Conservation (phyloP, 1,140 invertebrate species). For the Babylonia areolata region DNA sequence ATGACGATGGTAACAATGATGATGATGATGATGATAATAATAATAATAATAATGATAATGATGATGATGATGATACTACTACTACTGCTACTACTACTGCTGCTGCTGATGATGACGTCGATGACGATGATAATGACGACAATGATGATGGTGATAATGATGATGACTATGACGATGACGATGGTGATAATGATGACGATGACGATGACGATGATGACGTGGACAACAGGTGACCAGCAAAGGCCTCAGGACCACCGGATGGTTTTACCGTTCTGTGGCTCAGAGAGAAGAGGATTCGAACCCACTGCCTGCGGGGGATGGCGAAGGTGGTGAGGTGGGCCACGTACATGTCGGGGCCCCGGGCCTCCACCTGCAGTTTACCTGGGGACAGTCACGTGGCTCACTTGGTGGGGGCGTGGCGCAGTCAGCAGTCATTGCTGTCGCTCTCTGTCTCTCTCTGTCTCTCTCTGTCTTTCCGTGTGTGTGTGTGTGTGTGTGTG, state of each 20-base stretch:
- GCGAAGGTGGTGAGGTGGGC: slow-evolving; percentile 45
- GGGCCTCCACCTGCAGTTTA: slow-evolving; percentile 49
- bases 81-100: too few relatives aligned
- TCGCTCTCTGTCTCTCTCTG: too few relatives aligned
- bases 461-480: too few relatives aligned
- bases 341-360: slow-evolving; percentile 24
- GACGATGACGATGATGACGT: slow-evolving; percentile 29
- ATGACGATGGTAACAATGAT: slow-evolving; percentile 34
- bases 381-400: slow-evolving; percentile 42
- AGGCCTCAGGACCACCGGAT: too few relatives aligned
- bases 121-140: slow-evolving; percentile 37
- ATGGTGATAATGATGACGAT: slow-evolving; percentile 34
- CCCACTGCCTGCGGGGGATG: slow-evolving; percentile 51
- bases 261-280: slow-evolving; percentile 30
- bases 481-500: too few relatives aligned
- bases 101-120: slow-evolving; percentile 43
- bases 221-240: slow-evolving; percentile 23
- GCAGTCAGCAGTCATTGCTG: too few relatives aligned
- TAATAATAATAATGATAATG: slow-evolving; percentile 30
- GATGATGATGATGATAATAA: slow-evolving; percentile 40
- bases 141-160: slow-evolving; percentile 12
- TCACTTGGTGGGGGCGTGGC: too few relatives aligned
- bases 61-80: slow-evolving; percentile 38
- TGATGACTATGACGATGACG: slow-evolving; percentile 6
- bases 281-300: slow-evolving; percentile 43